phyloP scores from a whole-genome alignment of 1,140 invertebrate genomes.

The Agrilus planipennis region DNA sequence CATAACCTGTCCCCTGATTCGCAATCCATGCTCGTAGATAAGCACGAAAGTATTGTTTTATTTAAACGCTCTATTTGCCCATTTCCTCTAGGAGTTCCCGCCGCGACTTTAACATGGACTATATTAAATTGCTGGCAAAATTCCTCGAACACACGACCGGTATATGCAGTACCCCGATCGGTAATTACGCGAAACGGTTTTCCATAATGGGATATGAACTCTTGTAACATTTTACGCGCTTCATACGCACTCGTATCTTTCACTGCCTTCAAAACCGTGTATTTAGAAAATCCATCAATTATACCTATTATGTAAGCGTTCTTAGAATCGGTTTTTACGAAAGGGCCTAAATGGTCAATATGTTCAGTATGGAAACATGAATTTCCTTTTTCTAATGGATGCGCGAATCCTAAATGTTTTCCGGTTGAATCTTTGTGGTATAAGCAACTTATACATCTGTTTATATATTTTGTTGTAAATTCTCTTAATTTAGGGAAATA shows the following conservation, averaged over 20 bases:
- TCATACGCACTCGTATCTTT: conserved; percentile 8
- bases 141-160: too few relatives aligned
- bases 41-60: too few relatives aligned
- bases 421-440: conserved; percentile 2
- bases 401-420: background rate
- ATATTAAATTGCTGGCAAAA: too few relatives aligned
- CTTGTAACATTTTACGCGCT: conserved; percentile 5
- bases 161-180: too few relatives aligned
- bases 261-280: conserved; percentile 21
- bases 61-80: too few relatives aligned
- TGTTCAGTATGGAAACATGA: conserved; percentile 1
- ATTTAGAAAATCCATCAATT: conserved; percentile 27
- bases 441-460: conserved; percentile 5
- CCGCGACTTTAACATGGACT: too few relatives aligned
- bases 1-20: too few relatives aligned
- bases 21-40: too few relatives aligned
- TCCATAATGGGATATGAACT: conserved; percentile 11
- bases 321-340: conserved; percentile 12
- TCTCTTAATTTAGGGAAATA: conserved; percentile 6
- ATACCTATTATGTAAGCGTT: conserved; percentile 17
- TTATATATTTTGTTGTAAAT: conserved; percentile 1
- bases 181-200: too few relatives aligned
- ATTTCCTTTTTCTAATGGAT: conserved; percentile 1
- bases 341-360: conserved; percentile 12
- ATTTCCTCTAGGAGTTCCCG: too few relatives aligned